Conservation (phyloP, 1,140 invertebrate genomes). For the Diuraphis noxia region DNA sequence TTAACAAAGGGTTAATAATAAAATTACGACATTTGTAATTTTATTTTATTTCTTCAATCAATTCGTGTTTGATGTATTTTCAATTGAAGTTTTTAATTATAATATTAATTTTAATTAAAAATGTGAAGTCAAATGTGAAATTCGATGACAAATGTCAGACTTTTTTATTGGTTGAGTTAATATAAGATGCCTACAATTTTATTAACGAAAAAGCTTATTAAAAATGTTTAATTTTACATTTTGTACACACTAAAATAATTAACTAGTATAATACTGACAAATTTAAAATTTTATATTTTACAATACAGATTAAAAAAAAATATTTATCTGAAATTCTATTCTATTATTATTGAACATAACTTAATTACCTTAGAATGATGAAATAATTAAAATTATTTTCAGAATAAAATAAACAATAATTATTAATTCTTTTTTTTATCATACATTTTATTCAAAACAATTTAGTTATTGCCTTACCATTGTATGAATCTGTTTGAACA, state of each 20-base stretch:
- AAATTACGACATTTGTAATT: background rate
- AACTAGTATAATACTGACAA: background rate
- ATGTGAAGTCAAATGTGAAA: background rate
- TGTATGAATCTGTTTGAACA: too few relatives aligned
- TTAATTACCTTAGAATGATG: too few relatives aligned
- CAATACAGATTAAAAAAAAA: too few relatives aligned
- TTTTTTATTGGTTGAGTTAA: background rate
- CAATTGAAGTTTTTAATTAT: background rate
- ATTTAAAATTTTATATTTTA: too few relatives aligned
- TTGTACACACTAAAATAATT: background rate
- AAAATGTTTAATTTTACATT: background rate
- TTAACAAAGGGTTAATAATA: conserved; percentile 11
- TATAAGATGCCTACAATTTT: background rate
- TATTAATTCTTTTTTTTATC: too few relatives aligned
- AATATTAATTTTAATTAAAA: conserved; percentile 21
- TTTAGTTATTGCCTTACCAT: too few relatives aligned
- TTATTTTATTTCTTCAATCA: background rate
- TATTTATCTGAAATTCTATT: too few relatives aligned
- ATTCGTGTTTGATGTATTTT: conserved; percentile 12
- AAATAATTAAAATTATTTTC: too few relatives aligned
- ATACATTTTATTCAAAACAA: too few relatives aligned
- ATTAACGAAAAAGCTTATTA: background rate
- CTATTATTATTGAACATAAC: too few relatives aligned
- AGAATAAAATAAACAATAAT: too few relatives aligned
- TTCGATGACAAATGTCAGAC: background rate